A percentile compares a stretch with the other conserved stretches of the same genome.
phyloP scores from a whole-genome alignment of 2,888 invertebrate species.

The Lucinisca nassula region DNA sequence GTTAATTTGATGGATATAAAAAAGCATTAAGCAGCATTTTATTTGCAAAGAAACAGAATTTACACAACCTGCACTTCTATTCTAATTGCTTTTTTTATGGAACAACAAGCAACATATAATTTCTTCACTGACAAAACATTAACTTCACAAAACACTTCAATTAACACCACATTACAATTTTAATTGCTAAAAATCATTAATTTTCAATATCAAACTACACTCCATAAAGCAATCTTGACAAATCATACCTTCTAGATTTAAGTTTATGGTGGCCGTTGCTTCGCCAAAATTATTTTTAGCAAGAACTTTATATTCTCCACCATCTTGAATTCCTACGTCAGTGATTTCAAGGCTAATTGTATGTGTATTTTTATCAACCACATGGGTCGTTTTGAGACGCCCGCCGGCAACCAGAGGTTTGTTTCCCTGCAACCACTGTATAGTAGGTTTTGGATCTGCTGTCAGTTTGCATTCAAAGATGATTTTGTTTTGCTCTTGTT shows the following conservation, averaged over 20 bases:
- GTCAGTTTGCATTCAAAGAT: constrained; percentile 89
- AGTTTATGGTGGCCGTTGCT: constrained; percentile 97
- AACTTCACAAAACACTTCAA: too few relatives aligned
- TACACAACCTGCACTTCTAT: too few relatives aligned
- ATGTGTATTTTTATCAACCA: constrained; percentile 92
- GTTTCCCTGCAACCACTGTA: constrained; percentile 98
- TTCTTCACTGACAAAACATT: too few relatives aligned
- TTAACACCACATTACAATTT: too few relatives aligned
- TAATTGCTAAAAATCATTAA: too few relatives aligned
- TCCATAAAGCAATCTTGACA: background rate
- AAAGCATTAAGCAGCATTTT: too few relatives aligned
- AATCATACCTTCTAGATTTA: constrained; percentile 89
- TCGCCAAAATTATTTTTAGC: constrained; percentile 98
- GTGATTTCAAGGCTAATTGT: constrained; percentile 95
- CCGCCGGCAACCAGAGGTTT: constrained; percentile 94
- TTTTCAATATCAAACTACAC: too few relatives aligned
- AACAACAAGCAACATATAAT: too few relatives aligned
- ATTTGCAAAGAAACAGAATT: too few relatives aligned
- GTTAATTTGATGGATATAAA: background rate
- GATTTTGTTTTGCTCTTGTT: constrained; percentile 96
- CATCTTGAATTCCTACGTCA: constrained; percentile 93
- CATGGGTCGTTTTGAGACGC: constrained; percentile 90
- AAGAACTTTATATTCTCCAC: constrained; percentile 97
- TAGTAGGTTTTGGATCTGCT: constrained; percentile 91
- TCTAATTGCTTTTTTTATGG: too few relatives aligned